A percentile compares a stretch with the other conserved stretches of the same genome.
These are phyloP conservation scores for Actinopyga echinites DNA, from an alignment of 53 echinoderm and acorn worm genomes.

Conservation along the genomic window DNA sequence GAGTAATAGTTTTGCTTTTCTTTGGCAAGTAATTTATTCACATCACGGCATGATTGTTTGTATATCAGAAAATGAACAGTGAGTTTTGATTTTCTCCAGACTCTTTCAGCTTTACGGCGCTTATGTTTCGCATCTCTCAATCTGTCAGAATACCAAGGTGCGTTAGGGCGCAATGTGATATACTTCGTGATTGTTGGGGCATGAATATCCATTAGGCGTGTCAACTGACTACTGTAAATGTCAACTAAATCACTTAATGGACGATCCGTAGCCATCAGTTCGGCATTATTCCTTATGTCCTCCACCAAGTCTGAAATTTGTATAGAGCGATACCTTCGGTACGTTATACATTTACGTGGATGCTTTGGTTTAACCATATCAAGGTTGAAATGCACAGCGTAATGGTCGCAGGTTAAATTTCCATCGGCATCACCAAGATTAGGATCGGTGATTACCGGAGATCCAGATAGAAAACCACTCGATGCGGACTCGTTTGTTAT, in stretches of 20 bases:
- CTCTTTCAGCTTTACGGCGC: constrained; percentile 20
- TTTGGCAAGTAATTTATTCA: constrained; percentile 1
- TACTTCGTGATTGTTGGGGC: constrained; percentile 3
- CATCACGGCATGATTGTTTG: constrained; percentile 18
- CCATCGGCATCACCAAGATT: neutral
- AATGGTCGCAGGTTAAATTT: constrained; percentile 34
- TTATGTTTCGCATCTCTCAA: constrained; percentile 25
- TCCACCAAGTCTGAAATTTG: neutral
- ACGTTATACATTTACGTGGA: constrained; percentile 7
- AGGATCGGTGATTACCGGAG: neutral
- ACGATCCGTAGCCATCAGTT: neutral
- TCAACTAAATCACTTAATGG: constrained; percentile 9
- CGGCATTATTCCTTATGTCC: neutral
- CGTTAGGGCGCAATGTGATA: constrained; percentile 2
- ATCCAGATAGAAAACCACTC: neutral
- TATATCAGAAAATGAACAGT: constrained; percentile 19
- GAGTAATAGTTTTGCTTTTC: constrained; percentile 26
- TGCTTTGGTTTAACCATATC: neutral
- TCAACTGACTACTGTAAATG: neutral
- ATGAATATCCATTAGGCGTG: constrained; percentile 1
- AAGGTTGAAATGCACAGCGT: constrained; percentile 16
- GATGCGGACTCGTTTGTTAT: neutral
- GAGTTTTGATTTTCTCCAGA: constrained; percentile 31
- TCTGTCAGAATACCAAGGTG: constrained; percentile 15
- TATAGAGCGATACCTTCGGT: constrained; percentile 4